These are phyloP conservation scores for Lanius ludovicianus DNA, from an alignment of 2,113 vertebrate species.

Conservation along the genomic window DNA sequence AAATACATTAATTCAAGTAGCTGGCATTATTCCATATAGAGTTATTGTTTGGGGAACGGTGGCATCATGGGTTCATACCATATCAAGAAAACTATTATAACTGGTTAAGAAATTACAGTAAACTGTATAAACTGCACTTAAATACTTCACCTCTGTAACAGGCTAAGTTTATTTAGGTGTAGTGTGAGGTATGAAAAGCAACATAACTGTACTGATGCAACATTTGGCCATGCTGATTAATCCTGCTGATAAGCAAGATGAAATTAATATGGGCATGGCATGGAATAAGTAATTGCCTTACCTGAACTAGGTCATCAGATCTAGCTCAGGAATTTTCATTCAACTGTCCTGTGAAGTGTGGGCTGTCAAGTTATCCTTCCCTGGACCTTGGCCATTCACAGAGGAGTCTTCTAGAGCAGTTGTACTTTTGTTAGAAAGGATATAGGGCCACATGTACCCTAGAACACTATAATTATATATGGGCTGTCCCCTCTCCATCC, in stretches of 20 bases:
- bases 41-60: background rate
- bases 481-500: background rate
- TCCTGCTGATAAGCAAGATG: background rate
- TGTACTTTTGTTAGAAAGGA: background rate
- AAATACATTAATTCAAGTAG: background rate
- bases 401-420: background rate
- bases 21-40: background rate
- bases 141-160: background rate
- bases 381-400: background rate
- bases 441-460: background rate
- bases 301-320: background rate
- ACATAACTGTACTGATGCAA: background rate
- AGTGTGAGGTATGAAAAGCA: background rate
- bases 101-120: background rate
- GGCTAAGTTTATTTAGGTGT: background rate
- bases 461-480: background rate
- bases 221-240: slow-evolving; percentile 16
- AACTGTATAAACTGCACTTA: background rate
- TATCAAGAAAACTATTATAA: background rate
- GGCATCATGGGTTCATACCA: background rate
- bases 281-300: background rate
- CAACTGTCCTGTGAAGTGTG: background rate
- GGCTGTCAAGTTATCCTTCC: background rate
- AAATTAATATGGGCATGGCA: slow-evolving; percentile 18
- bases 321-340: background rate